Base-by-base conservation (phyloP, 2,113 vertebrate genomes). In the Siniperca chuatsi region DNA sequence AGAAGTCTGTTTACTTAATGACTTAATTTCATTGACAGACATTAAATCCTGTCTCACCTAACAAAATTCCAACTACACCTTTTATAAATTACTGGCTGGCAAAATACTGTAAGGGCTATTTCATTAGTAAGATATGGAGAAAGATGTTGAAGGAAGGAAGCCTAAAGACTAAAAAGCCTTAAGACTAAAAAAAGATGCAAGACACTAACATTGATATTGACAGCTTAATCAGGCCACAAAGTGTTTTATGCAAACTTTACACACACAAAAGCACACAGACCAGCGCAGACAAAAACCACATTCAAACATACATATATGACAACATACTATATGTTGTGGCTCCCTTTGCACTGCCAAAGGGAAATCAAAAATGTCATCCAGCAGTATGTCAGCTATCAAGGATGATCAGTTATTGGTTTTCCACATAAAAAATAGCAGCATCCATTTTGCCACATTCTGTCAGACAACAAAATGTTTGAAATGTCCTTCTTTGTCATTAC, bases 201-300 rank as follows among this genome's bases (percentile, higher is more conserved):
- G 35, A 61, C 16, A 60, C 29, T 16, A 46, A 81, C 29, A 78
- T 8, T 66, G 61, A 73, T 61, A 75, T 13, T 71, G 50, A 86
- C 70, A 48, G 60, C 52, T 62, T 60, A 83, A 48, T 78, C 55
- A 81, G 61, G 64, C 48, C 78, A 75, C 55, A 70, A 70, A 75
- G 37, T 40, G 23, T 33, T 79, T 61, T 6, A 48, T 40, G 18
- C 21, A 54, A 72, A 54, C 4, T 54, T 55, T 1, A 29, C 25
- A 54, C 9, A 44, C 62, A 29, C 2, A 1, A 13, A 65, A 50
- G 1, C 29, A n/a, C 48, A 16, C 40, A 70, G 2, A 69, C 6
- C 6, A 25, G 2, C 13, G 40, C 12, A 69, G 18, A 40, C 35
- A 57, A 44, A 66, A 55, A 12, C 13, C 20, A 20, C 21, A 55